These are phyloP conservation scores for Morelia viridis DNA, from an alignment of 2,797 vertebrate species.

Conservation along the genomic window DNA sequence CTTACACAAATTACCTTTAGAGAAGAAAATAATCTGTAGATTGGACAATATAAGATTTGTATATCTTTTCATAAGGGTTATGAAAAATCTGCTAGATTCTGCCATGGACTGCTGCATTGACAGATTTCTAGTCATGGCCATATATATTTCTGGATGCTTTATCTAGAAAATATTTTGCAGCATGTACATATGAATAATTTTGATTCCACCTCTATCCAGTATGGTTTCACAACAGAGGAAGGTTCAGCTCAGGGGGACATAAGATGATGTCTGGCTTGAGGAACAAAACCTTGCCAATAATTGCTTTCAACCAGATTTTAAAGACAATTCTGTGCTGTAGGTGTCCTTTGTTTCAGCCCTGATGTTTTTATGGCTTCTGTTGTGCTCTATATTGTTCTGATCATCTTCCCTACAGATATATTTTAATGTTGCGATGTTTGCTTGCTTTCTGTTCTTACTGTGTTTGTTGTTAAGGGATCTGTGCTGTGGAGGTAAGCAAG, in stretches of 20 bases:
- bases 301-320: neutral
- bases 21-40: neutral
- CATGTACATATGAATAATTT: conserved; percentile 17
- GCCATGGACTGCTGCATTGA: neutral
- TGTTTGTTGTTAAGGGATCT: neutral
- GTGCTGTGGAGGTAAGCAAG: neutral
- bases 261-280: neutral
- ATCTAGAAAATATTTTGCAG: neutral
- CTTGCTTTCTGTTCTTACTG: neutral
- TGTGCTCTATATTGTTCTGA: neutral
- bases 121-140: neutral
- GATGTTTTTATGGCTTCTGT: neutral
- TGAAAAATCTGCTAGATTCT: neutral
- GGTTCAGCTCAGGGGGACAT: neutral
- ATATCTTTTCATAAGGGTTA: neutral
- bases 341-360: neutral
- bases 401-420: neutral
- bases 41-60: neutral
- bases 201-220: neutral
- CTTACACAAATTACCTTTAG: neutral
- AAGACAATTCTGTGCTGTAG: neutral
- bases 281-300: neutral
- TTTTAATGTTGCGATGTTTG: neutral
- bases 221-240: neutral
- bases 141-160: neutral